Percentiles rank a stretch among this genome's conserved stretches.
phyloP scores from a whole-genome alignment of 2,888 invertebrate species.

The Xestia c-nigrum region DNA sequence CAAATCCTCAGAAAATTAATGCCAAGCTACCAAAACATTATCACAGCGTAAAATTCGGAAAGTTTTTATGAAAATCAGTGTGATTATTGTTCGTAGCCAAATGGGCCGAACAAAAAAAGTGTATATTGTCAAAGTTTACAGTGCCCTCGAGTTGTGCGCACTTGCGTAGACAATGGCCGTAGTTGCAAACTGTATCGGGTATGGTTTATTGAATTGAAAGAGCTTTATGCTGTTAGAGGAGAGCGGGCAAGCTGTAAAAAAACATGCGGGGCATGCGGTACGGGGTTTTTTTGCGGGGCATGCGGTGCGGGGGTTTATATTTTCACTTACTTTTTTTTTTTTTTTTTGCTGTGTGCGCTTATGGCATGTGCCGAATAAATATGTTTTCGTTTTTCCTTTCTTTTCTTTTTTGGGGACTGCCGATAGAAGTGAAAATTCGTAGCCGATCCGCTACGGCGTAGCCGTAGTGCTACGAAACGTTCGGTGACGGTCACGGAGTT shows the following conservation, averaged over 20 bases:
- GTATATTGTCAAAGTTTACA: conserved; percentile 46
- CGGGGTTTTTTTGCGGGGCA: too few species aligned
- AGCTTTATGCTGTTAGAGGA: background rate
- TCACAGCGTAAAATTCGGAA: conserved; percentile 5
- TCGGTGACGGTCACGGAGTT: too few species aligned
- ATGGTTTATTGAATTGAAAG: conserved; percentile 41
- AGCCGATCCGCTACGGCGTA: too few species aligned
- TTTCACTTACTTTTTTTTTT: too few species aligned
- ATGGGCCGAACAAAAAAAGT: conserved; percentile 31
- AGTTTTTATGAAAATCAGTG: conserved; percentile 31
- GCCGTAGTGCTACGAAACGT: too few species aligned
- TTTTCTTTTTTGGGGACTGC: too few species aligned
- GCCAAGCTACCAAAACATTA: background rate
- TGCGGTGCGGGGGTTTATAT: too few species aligned
- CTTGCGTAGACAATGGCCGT: conserved; percentile 25
- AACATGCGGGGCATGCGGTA: too few species aligned
- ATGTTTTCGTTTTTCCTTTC: too few species aligned
- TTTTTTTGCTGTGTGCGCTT: too few species aligned
- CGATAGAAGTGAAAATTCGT: too few species aligned
- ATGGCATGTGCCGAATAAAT: too few species aligned
- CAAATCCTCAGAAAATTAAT: background rate
- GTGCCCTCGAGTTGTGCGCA: conserved; percentile 5
- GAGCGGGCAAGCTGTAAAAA: background rate
- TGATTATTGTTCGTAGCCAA: conserved; percentile 31
- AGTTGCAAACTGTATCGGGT: conserved; percentile 23